Conservation (phyloP, 2,888 invertebrate species). For the Nesidiocoris tenuis region DNA sequence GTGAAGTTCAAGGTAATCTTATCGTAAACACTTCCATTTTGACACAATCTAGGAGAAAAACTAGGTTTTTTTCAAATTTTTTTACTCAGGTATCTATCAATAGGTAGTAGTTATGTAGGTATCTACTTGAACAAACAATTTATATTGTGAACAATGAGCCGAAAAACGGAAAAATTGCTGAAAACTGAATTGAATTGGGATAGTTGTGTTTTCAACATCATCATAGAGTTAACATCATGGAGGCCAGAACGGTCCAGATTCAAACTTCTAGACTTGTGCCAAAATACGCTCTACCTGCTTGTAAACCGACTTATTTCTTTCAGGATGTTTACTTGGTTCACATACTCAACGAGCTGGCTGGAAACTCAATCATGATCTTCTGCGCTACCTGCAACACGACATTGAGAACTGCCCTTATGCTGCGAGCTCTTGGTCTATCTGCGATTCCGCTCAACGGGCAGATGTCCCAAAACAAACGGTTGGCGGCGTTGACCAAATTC, state of each 20-base stretch:
- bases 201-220: no score
- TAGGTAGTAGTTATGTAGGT: no score
- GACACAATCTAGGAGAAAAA: not conserved
- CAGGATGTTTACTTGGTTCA: slow-evolving; percentile 95
- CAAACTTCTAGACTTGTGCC: no score
- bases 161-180: no score
- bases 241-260: no score
- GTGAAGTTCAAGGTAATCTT: slow-evolving; percentile 82
- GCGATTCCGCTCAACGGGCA: slow-evolving; percentile 98
- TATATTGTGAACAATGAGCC: no score
- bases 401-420: slow-evolving; percentile 80
- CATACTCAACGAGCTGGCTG: slow-evolving; percentile 89
- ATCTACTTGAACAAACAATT: no score
- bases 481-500: slow-evolving; percentile 95
- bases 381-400: slow-evolving; percentile 94
- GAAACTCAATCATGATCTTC: slow-evolving; percentile 96
- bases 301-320: no score
- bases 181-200: no score
- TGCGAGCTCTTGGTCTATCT: slow-evolving; percentile 85
- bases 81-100: no score
- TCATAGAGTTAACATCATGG: no score
- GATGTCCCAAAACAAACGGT: slow-evolving; percentile 95
- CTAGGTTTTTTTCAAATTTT: not conserved
- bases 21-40: not conserved
- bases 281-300: no score